phyloP scores from a whole-genome alignment of 2,888 invertebrate genomes.

The Terebella lapidaria region DNA sequence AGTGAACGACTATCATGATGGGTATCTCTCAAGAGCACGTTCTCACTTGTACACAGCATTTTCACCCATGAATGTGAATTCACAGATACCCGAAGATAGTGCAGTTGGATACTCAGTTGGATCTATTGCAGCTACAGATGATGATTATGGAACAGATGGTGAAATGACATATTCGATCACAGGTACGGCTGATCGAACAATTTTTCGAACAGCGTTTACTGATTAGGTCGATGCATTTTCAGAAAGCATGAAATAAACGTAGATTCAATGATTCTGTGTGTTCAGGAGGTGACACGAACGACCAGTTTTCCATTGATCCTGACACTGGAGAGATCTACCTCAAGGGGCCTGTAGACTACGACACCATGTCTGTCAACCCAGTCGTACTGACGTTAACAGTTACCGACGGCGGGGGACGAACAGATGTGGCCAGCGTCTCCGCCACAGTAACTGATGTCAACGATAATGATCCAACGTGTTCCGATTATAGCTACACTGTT shows the following conservation, averaged over 20 bases:
- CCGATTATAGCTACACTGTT: not conserved
- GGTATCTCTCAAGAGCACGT: too few relatives aligned
- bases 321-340: conserved; percentile 23
- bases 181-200: too few relatives aligned
- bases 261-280: too few relatives aligned
- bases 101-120: not conserved
- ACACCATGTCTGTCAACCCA: conserved; percentile 13
- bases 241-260: too few relatives aligned
- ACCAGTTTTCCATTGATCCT: conserved; percentile 26
- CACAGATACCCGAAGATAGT: not conserved
- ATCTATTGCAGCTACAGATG: not conserved
- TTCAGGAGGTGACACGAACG: conserved; percentile 19
- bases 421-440: conserved; percentile 31
- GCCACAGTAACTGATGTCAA: conserved; percentile 27
- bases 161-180: not conserved
- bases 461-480: conserved; percentile 15
- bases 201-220: too few relatives aligned
- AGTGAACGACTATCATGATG: too few relatives aligned
- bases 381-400: conserved; percentile 27
- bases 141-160: not conserved
- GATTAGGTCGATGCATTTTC: too few relatives aligned
- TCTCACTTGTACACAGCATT: too few relatives aligned
- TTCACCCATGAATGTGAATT: too few relatives aligned
- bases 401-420: conserved; percentile 27
- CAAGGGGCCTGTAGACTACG: conserved; percentile 25